Conservation (phyloP, 2,888 invertebrate genomes). For the Tetragnatha montana region DNA sequence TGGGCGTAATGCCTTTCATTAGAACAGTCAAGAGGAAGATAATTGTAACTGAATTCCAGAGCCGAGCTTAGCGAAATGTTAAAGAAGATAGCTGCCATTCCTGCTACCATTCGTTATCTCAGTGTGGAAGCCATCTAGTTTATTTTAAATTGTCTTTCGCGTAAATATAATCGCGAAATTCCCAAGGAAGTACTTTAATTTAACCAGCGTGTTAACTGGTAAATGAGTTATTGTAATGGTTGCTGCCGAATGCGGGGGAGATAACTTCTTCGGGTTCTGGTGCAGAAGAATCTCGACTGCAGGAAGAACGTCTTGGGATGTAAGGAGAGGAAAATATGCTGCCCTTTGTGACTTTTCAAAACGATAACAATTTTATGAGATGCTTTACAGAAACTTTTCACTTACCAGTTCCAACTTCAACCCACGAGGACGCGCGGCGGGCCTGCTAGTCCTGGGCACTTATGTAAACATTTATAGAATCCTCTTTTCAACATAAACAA, state of each 20-base stretch:
- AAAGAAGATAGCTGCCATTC: constrained; percentile 59
- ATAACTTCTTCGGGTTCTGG: constrained; percentile 19
- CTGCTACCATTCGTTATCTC: constrained; percentile 56
- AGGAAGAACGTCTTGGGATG: too few species aligned
- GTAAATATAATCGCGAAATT: constrained; percentile 54
- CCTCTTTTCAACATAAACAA: too few species aligned
- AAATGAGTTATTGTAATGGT: constrained; percentile 59
- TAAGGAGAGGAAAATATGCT: too few species aligned
- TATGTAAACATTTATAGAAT: too few species aligned
- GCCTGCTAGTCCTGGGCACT: too few species aligned
- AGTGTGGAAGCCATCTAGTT: constrained; percentile 54
- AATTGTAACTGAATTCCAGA: constrained; percentile 59
- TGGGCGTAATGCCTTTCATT: constrained; percentile 55
- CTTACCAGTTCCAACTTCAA: too few species aligned
- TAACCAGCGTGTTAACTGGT: constrained; percentile 58
- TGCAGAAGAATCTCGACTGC: constrained; percentile 7
- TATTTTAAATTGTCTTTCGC: constrained; percentile 59
- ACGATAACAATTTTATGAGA: too few species aligned
- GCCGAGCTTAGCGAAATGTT: constrained; percentile 46
- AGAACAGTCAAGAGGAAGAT: constrained; percentile 54
- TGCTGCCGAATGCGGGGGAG: constrained; percentile 15
- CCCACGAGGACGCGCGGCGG: too few species aligned
- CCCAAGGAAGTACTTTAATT: constrained; percentile 58
- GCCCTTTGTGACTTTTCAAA: too few species aligned
- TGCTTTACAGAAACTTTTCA: too few species aligned